Evolutionary conservation across 1,140 invertebrate species (phyloP).

Genomic region (Scaptomyza pallida): DNA sequence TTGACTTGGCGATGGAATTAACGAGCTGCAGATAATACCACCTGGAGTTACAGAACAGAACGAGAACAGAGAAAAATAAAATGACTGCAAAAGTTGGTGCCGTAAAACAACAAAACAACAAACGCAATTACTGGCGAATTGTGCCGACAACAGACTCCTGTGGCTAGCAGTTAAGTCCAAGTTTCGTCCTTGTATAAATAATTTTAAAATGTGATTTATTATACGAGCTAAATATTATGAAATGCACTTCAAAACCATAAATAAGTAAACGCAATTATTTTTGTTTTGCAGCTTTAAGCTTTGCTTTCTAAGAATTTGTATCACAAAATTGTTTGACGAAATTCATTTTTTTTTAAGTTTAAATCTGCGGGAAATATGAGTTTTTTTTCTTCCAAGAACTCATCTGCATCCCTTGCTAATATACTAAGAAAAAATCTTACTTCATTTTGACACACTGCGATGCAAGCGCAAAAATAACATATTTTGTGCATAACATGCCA

Average conservation of each 20-base stretch:
- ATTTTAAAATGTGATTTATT: not conserved
- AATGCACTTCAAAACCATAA: not conserved
- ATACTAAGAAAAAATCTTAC: no score
- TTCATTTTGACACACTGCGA: no score
- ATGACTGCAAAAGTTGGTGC: not conserved
- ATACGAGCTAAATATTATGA: not conserved
- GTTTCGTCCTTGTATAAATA: constrained; percentile 1
- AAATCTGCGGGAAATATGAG: no score
- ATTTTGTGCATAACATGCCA: no score
- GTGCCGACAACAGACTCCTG: constrained; percentile 5
- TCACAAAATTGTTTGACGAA: not conserved
- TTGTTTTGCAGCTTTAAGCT: not conserved
- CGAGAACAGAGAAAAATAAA: not conserved
- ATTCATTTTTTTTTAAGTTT: no score
- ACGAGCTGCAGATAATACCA: constrained; percentile 30
- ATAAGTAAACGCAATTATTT: not conserved
- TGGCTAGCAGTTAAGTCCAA: constrained; percentile 12
- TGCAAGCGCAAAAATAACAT: no score
- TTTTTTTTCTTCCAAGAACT: no score
- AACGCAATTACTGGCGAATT: constrained; percentile 20
- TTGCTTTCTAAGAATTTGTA: not conserved
- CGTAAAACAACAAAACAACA: constrained; percentile 2
- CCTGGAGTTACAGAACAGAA: constrained; percentile 8
- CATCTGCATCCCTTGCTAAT: no score
- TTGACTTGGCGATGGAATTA: constrained; percentile 41